Evolutionary conservation across 2,113 vertebrate genomes (phyloP), one percentile per base, ranked within the genome.

Genomic region (Clupea harengus): DNA sequence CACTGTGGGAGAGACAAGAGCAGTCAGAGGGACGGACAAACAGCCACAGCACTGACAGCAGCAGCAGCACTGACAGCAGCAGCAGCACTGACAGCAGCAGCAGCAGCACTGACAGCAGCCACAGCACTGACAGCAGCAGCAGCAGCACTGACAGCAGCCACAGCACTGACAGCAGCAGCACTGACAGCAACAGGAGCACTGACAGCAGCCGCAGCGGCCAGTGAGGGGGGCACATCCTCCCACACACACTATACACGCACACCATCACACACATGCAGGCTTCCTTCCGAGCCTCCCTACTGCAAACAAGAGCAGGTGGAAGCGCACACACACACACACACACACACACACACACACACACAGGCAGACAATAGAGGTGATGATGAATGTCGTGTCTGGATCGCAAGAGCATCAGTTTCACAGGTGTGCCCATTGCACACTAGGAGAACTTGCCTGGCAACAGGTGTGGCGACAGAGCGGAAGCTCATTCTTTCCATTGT

Each of bases 1-100:
- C 93, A 94, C 98, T 99, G 94, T 46, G 91, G 93, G 54, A 85
- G 89, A 91, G 84, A 83, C 92, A 10, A 90, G 89, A 92, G 47
- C 91, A 78, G 89, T 87, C 86, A 90, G 0, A 49, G 49, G n/a
- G 22, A 92, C 64, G n/a, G 22, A 64, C 60, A 25, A 67, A 28
- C n/a, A 67, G n/a, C 64, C 22, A 67, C 4, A 67, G 64, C n/a
- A 67, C 39, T 39, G 39, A 39, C 39, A 39, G 39, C 39, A 39
- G 39, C 39, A 39, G 39, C 39, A 39, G 39, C 39, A 39, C n/a
- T n/a, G n/a, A 2, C 39, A 39, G 39, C 39, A 39, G 39, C 39
- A 39, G 39, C 39, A 39, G 39, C 39, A 39, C n/a, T n/a, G n/a
- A n/a, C n/a, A n/a, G n/a, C n/a, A n/a, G n/a, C n/a, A n/a, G n/a